phyloP scores from a whole-genome alignment of 2,113 vertebrate species.

The Alligator sinensis region DNA sequence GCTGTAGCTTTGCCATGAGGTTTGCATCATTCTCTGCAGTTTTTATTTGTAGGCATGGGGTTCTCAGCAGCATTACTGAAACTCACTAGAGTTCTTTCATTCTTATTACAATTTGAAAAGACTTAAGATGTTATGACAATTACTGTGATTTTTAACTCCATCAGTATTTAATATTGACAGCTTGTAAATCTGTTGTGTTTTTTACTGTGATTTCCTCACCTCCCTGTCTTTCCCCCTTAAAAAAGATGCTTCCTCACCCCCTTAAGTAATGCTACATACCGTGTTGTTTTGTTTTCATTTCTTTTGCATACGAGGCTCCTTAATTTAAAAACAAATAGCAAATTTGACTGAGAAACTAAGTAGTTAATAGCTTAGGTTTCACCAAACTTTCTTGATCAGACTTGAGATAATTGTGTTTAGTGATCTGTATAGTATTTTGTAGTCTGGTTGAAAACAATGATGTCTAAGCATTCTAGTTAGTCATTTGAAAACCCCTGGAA shows the following conservation, averaged over 20 bases:
- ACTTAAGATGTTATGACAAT: not conserved
- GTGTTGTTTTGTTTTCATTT: not conserved
- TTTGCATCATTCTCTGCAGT: not conserved
- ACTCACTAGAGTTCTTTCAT: not conserved
- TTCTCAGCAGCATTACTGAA: not conserved
- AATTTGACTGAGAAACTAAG: not conserved
- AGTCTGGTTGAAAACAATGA: slow-evolving; percentile 54
- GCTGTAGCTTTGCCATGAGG: not conserved
- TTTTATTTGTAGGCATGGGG: not conserved
- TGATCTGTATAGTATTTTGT: slow-evolving; percentile 50
- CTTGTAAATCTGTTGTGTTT: not conserved
- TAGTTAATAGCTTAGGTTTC: slow-evolving; percentile 48
- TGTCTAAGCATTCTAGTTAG: slow-evolving; percentile 49
- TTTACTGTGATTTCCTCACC: not conserved
- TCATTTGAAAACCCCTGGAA: slow-evolving; percentile 38
- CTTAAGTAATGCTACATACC: not conserved
- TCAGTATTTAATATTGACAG: not conserved
- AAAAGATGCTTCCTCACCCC: not conserved
- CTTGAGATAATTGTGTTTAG: slow-evolving; percentile 54
- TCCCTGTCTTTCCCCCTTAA: not conserved
- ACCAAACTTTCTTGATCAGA: slow-evolving; percentile 46
- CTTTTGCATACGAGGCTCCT: slow-evolving; percentile 11
- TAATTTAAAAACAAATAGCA: not conserved
- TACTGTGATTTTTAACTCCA: not conserved
- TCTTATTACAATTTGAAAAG: not conserved